Evolutionary conservation across 2,113 vertebrate species (phyloP), one percentile per base, ranked within the genome.

Genomic region (Pangasianodon hypophthalmus): DNA sequence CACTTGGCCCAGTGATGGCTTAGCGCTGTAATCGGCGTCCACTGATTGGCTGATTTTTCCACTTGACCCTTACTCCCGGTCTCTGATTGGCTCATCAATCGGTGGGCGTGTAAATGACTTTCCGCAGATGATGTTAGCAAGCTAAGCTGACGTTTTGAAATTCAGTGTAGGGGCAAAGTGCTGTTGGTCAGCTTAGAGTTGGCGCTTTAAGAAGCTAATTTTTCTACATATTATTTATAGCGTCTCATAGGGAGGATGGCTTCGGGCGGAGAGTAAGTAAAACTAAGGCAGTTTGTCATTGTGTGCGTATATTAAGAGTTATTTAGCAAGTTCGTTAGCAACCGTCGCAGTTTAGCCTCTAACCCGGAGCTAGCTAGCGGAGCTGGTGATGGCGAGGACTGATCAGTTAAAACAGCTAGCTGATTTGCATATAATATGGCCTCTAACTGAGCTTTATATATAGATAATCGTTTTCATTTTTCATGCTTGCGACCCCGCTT

Each of bases 261-360:
- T 92, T 96, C 96, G 92, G 96, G 95, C 88, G 96, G 95, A 93
- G 96, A 97, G 96, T 97, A 93, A 97, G 96, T 96, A 91, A 0
- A 89, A 89, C 0, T 87, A 4, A 64, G 0, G 2, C 52, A 24
- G 11, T 56, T 6, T 62, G 21, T 19, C 3, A 3, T 54, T 77
- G 29, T 84, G 62, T 44, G 19, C 4, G 19, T 32, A 48, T 14
- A 32, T 86, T 71, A 29, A 73, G 4, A 6, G 2, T 73, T 71
- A 44, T n/a, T 73, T 86, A 13, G 86, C 32, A 48, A 32, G 50
- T 80, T 88, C 32, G 48, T 83, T 80, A 64, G 88, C 71, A 50
- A 48, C 32, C n/a, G 73, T 85, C 73, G 84, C 88, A 58, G 48
- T 64, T 37, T 84, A 91, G 75, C 67, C 1, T 48, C 19, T 88